Conservation (phyloP, 1,140 invertebrate species). For the Heliconius melpomene region DNA sequence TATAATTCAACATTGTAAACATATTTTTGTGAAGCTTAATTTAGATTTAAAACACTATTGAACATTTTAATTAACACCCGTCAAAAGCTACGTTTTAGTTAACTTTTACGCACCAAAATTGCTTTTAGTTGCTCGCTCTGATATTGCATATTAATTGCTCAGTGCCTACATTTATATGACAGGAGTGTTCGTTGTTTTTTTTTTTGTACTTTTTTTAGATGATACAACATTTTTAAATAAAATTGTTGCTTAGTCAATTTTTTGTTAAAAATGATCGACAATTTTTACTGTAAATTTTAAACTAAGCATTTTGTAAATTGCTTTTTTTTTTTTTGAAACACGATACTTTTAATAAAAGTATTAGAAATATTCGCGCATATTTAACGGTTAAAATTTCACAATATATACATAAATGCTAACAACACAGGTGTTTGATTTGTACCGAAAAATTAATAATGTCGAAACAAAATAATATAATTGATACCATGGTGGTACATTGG, state of each 20-base stretch:
- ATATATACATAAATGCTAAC: too few relatives aligned
- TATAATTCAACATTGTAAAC: slow-evolving; percentile 36
- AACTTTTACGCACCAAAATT: slow-evolving; percentile 21
- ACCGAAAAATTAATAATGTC: too few relatives aligned
- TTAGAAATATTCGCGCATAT: too few relatives aligned
- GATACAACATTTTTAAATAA: not conserved
- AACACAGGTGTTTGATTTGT: too few relatives aligned
- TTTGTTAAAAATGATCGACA: not conserved
- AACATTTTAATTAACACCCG: slow-evolving; percentile 30
- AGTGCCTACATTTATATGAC: slow-evolving; percentile 12
- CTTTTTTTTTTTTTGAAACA: not conserved
- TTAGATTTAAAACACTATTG: slow-evolving; percentile 22
- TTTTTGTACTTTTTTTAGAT: not conserved
- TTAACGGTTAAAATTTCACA: too few relatives aligned
- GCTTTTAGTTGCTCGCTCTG: slow-evolving; percentile 21
- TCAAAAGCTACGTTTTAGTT: slow-evolving; percentile 15
- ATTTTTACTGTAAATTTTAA: not conserved
- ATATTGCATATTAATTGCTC: slow-evolving; percentile 17
- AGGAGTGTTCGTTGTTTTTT: not conserved
- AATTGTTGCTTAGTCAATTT: not conserved
- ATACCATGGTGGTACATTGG: too few relatives aligned
- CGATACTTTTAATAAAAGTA: not conserved
- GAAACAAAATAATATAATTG: too few relatives aligned
- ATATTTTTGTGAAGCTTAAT: slow-evolving; percentile 37
- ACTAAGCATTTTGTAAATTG: not conserved